Base-by-base conservation (phyloP, 1,140 invertebrate genomes). In the Apis florea region DNA sequence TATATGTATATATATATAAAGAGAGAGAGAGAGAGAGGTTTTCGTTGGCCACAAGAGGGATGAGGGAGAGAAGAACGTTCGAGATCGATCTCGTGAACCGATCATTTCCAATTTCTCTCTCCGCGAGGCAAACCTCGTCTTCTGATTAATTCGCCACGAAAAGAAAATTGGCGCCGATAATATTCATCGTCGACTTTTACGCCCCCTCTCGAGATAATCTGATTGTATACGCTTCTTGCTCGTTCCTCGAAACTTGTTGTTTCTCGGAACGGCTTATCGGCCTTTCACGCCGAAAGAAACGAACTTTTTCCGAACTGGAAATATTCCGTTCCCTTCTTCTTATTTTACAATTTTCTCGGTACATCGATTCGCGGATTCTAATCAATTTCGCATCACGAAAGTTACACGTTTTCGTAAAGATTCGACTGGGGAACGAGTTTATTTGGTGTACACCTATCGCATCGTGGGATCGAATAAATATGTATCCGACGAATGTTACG, bases 1-100 rank as follows among this genome's bases (percentile, higher is more conserved):
- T 40, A 63, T 26, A 40, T 9, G 8, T 71, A 66, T 31, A 26
- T 21, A 4, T 2, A n/a, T n/a, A n/a, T n/a, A n/a, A n/a, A n/a
- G n/a, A n/a, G n/a, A n/a, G n/a, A n/a, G n/a, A n/a, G n/a, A n/a
- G n/a, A n/a, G n/a, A 19, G 2, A 5, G 24, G 6, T 31, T 73
- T 59, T 66, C 59, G n/a, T 56, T n/a, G 13, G 2, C 6, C 2
- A 3, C 0, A n/a, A n/a, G 19, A 15, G 1, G 17, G 11, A 21
- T 15, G 13, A 3, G 1, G 8, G 5, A 10, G 9, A 17, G 31
- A 47, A 56, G 10, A 3, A n/a, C n/a, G n/a, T n/a, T 47, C 15
- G 24, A 13, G 31, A 53, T 83, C 21, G 70, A 78, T 68, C 31
- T 79, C 26, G 51, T 51, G 10, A 13, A 67, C 21, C 26, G 26